Conservation (phyloP, 92 coral and sea anemone species). For the Porites divaricata region DNA sequence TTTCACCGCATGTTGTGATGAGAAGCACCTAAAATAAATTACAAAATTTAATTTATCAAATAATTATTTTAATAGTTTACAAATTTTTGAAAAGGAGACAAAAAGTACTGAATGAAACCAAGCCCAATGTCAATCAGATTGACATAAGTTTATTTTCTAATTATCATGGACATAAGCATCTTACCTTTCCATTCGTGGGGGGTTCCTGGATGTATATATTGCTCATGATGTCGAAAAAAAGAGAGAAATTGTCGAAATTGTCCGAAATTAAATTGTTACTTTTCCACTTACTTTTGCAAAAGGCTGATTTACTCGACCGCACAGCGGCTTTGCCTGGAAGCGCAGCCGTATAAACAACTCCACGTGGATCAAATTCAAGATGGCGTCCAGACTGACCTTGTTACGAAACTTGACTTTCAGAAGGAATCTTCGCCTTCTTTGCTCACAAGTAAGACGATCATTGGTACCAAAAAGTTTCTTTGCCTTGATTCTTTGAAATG, state of each 20-base stretch:
- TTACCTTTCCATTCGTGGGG: constrained; percentile 96
- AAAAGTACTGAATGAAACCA: too few species aligned
- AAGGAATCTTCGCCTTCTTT: constrained; percentile 41
- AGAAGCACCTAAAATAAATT: constrained; percentile 73
- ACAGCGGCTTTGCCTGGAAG: constrained; percentile 54
- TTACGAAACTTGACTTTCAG: constrained; percentile 44
- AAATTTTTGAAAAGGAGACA: neutral
- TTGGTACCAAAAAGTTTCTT: neutral
- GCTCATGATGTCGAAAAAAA: constrained; percentile 68
- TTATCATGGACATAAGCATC: neutral
- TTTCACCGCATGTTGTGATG: constrained; percentile 87
- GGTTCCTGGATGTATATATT: constrained; percentile 99
- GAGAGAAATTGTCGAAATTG: neutral
- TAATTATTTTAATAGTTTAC: too few species aligned
- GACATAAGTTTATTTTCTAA: neutral
- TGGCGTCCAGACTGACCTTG: constrained; percentile 76
- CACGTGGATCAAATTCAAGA: constrained; percentile 71
- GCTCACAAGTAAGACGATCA: constrained; percentile 28
- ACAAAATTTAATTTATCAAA: too few species aligned
- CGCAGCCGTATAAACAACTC: constrained; percentile 46
- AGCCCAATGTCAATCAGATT: neutral
- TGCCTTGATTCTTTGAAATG: neutral
- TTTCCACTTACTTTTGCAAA: too few species aligned
- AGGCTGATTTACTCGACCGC: too few species aligned
- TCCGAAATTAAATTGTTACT: too few species aligned